Conservation (phyloP, 2,113 vertebrate genomes). For the Eclectus roratus region DNA sequence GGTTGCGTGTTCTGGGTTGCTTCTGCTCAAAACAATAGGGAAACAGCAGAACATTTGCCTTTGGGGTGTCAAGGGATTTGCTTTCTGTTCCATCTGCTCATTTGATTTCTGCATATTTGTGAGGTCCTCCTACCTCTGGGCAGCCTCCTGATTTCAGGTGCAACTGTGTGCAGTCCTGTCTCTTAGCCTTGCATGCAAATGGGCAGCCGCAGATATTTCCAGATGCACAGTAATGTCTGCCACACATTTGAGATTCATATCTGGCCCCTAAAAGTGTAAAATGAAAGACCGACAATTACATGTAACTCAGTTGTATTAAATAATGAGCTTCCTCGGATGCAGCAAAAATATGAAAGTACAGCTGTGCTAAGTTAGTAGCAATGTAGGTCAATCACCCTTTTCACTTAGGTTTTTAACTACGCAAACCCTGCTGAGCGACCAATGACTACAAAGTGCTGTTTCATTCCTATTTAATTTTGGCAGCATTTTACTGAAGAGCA, state of each 20-base stretch:
- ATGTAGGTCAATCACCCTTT: conserved; percentile 76
- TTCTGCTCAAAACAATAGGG: conserved; percentile 22
- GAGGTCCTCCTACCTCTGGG: conserved; percentile 3
- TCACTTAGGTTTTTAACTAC: conserved; percentile 76
- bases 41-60: not conserved
- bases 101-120: conserved; percentile 27
- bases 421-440: conserved; percentile 71
- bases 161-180: not conserved
- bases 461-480: conserved; percentile 75
- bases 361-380: conserved; percentile 70
- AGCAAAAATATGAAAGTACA: conserved; percentile 68
- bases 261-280: conserved; percentile 57
- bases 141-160: conserved; percentile 30
- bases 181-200: not conserved
- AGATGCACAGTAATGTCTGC: not conserved
- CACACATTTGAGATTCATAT: conserved; percentile 11
- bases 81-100: conserved; percentile 29
- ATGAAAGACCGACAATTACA: conserved; percentile 57
- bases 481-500: conserved; percentile 70
- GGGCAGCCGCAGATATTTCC: not conserved
- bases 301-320: conserved; percentile 71
- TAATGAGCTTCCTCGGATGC: conserved; percentile 71
- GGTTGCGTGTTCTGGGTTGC: not conserved
- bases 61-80: conserved; percentile 26
- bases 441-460: conserved; percentile 76